Evolutionary conservation across 2,113 vertebrate genomes (phyloP).

Genomic region (Rhodinocichla rosea): DNA sequence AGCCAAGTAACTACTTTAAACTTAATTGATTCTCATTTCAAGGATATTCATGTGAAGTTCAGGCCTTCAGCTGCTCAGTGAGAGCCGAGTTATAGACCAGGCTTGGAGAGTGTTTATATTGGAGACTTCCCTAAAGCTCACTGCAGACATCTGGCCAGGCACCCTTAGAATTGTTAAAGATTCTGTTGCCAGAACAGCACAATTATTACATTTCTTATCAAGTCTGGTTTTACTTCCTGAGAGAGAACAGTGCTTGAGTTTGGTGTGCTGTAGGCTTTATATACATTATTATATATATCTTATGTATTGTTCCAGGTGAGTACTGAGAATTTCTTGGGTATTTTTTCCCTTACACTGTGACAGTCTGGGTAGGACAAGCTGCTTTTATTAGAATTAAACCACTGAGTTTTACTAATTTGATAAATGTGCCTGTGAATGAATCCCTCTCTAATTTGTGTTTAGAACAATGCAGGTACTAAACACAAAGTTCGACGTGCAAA

Average conservation of each 20-base stretch:
- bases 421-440: neutral
- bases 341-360: neutral
- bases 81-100: neutral
- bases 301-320: neutral
- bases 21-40: neutral
- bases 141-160: neutral
- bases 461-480: neutral
- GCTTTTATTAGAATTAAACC: neutral
- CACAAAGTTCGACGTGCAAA: neutral
- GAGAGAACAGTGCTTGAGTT: neutral
- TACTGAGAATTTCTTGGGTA: neutral
- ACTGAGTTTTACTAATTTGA: neutral
- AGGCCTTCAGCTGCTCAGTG: neutral
- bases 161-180: neutral
- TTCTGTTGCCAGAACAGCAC: neutral
- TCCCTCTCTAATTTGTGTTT: neutral
- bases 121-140: neutral
- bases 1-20: conserved; percentile 3
- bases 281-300: neutral
- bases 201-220: neutral
- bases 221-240: neutral
- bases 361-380: neutral
- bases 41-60: neutral
- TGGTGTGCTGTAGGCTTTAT: neutral
- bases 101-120: neutral